Percentiles rank a stretch among this genome's conserved stretches.
These are phyloP conservation scores for Pelodiscus sinensis DNA, from an alignment of 2,113 vertebrate genomes.

Conservation along the genomic window DNA sequence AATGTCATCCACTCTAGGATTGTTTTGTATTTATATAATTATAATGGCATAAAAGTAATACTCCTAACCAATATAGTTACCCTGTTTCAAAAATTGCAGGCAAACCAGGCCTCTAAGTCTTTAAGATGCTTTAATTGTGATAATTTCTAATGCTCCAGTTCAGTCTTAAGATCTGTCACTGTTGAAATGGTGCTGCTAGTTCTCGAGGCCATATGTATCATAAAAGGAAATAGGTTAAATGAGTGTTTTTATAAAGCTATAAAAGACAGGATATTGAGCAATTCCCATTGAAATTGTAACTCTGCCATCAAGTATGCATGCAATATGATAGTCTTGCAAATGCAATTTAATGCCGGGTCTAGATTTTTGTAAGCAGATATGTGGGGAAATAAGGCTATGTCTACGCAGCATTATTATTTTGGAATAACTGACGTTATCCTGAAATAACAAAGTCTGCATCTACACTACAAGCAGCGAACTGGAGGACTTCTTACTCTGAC, in stretches of 20 bases:
- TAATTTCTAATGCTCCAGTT: neutral
- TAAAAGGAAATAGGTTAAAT: neutral
- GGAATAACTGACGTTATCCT: no score
- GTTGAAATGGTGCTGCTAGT: neutral
- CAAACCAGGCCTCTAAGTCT: neutral
- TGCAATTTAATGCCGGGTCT: neutral
- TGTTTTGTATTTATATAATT: neutral
- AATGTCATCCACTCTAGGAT: neutral
- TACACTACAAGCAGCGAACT: no score
- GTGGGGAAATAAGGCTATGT: neutral
- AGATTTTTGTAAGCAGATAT: neutral
- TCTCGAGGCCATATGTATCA: neutral
- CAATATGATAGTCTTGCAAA: neutral
- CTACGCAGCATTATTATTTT: no score
- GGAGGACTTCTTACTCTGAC: no score
- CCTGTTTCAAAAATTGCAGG: neutral
- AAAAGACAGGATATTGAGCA: neutral
- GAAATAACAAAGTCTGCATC: no score
- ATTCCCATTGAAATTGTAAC: neutral
- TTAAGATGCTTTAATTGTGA: neutral
- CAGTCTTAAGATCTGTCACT: neutral
- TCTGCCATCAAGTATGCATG: neutral
- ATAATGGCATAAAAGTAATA: neutral
- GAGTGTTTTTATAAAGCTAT: neutral
- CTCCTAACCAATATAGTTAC: neutral